These are phyloP conservation scores for Clytia hemisphaerica DNA, from an alignment of 30 jellyfish, hydroid and myxozoan genomes.

Conservation along the genomic window DNA sequence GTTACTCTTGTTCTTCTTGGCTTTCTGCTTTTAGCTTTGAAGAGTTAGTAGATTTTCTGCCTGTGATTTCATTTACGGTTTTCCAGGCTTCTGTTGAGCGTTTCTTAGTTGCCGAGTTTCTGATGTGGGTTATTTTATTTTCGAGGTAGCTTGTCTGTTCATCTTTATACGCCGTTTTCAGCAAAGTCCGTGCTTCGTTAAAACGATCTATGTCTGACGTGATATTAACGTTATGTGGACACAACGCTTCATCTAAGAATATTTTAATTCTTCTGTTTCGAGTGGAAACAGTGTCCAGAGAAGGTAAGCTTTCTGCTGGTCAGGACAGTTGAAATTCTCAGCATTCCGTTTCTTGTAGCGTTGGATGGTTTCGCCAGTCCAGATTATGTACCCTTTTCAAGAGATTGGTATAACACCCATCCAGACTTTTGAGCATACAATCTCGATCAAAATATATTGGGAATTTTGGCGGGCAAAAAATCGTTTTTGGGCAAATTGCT, in stretches of 20 bases:
- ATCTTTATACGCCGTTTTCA: background rate
- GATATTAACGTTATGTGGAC: too few relatives aligned
- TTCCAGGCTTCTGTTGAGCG: background rate
- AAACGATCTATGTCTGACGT: background rate
- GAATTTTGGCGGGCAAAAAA: too few relatives aligned
- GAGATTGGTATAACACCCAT: too few relatives aligned
- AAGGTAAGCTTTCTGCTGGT: too few relatives aligned
- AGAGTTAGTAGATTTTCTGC: background rate
- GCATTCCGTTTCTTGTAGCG: background rate
- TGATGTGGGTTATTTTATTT: background rate
- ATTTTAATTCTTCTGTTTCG: background rate
- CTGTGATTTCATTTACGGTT: constrained; percentile 6
- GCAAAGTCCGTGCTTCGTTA: background rate
- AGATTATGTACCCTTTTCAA: too few relatives aligned
- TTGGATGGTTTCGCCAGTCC: too few relatives aligned
- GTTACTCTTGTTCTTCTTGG: constrained; percentile 7
- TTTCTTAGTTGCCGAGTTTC: background rate
- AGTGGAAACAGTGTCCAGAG: too few relatives aligned
- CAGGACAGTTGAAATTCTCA: too few relatives aligned
- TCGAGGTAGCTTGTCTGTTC: background rate
- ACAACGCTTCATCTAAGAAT: too few relatives aligned
- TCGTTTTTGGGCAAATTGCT: too few relatives aligned
- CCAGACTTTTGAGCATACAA: too few relatives aligned
- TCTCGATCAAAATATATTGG: too few relatives aligned
- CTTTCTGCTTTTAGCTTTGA: background rate